phyloP scores from a whole-genome alignment of 2,797 vertebrate species.

The Bryconaethiops microstoma region DNA sequence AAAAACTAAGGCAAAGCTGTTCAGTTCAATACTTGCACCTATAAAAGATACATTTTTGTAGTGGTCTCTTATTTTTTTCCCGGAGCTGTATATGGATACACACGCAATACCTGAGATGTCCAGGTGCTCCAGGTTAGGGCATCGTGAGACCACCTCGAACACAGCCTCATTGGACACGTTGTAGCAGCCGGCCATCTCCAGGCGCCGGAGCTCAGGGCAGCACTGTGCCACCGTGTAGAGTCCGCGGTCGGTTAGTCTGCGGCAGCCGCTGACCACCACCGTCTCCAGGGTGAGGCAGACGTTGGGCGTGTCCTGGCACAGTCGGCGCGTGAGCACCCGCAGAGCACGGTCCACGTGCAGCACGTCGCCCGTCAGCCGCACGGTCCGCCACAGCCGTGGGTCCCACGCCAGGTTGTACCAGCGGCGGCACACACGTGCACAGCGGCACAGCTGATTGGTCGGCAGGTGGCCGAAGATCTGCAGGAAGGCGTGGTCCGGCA shows the following conservation, averaged over 20 bases:
- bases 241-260: constrained; percentile 87
- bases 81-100: too few relatives aligned
- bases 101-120: constrained; percentile 83
- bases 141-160: constrained; percentile 87
- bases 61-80: too few relatives aligned
- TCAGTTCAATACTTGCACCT: too few relatives aligned
- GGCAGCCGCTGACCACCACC: constrained; percentile 84
- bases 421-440: constrained; percentile 84
- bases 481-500: constrained; percentile 82
- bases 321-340: constrained; percentile 85
- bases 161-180: constrained; percentile 89
- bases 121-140: constrained; percentile 87
- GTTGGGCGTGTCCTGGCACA: constrained; percentile 89
- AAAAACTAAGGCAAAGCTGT: too few relatives aligned
- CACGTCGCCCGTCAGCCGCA: constrained; percentile 84
- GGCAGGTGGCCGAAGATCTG: constrained; percentile 87
- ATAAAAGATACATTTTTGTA: too few relatives aligned
- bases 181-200: constrained; percentile 86
- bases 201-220: constrained; percentile 85
- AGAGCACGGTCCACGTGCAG: constrained; percentile 86
- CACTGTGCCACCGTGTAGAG: constrained; percentile 88
- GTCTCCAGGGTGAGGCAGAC: constrained; percentile 90
- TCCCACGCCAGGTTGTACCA: constrained; percentile 92
- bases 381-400: constrained; percentile 86
- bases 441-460: constrained; percentile 88